A percentile compares a stretch with the other conserved stretches of the same genome.
These are phyloP conservation scores for Arenaria interpres DNA, from an alignment of 2,113 vertebrate species.

Conservation along the genomic window DNA sequence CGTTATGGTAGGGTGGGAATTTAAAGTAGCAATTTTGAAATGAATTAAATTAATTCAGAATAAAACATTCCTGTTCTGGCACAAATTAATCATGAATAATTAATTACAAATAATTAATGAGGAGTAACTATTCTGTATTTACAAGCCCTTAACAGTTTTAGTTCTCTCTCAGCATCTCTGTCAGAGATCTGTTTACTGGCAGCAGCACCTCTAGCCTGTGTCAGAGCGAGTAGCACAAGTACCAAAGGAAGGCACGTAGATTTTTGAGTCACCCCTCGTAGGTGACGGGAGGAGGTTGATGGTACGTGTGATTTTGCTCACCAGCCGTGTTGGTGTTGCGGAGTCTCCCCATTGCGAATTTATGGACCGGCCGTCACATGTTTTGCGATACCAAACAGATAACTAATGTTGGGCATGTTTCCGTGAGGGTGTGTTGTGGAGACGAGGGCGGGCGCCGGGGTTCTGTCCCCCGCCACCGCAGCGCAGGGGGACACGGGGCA, in stretches of 20 bases:
- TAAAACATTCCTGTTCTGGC: constrained; percentile 62
- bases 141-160: constrained; percentile 47
- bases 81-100: constrained; percentile 71
- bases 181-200: constrained; percentile 17
- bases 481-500: accelerated
- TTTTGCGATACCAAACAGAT: background rate
- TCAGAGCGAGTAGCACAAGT: background rate
- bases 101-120: constrained; percentile 65
- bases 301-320: accelerated
- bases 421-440: background rate
- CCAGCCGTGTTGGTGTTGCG: background rate
- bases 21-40: constrained; percentile 65
- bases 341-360: background rate
- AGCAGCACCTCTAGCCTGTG: background rate
- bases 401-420: background rate
- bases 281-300: background rate
- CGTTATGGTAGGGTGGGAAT: constrained; percentile 50
- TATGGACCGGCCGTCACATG: background rate
- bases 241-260: background rate
- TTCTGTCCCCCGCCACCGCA: accelerated
- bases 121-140: constrained; percentile 59
- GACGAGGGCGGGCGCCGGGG: accelerated
- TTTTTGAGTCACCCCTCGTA: background rate
- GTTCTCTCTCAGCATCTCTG: constrained; percentile 11
- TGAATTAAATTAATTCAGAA: constrained; percentile 66